These are phyloP conservation scores for Drosophila subquinaria DNA, from an alignment of 2,888 invertebrate genomes.

Conservation along the genomic window DNA sequence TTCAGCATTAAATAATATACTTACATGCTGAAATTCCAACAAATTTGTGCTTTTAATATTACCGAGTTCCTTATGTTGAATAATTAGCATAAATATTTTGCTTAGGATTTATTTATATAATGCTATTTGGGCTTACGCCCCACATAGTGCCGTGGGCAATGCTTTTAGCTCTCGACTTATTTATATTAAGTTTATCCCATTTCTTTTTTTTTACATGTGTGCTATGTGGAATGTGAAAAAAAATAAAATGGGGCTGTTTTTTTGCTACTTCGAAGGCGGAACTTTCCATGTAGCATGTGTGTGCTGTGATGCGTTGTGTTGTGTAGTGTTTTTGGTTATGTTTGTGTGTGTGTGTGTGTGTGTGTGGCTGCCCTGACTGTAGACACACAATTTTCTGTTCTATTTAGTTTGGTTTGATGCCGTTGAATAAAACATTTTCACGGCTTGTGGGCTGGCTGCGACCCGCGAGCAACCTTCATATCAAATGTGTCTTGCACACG, in stretches of 20 bases:
- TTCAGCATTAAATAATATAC: constrained; percentile 28
- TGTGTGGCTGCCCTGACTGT: constrained; percentile 39
- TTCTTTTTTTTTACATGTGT: constrained; percentile 23
- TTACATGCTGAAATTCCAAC: not conserved
- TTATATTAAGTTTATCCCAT: constrained; percentile 46
- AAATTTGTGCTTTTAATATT: constrained; percentile 10
- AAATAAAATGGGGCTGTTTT: constrained; percentile 43
- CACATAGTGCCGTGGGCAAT: constrained; percentile 26
- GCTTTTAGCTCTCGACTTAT: constrained; percentile 42
- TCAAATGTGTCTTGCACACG: constrained; percentile 71
- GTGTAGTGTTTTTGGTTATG: constrained; percentile 12
- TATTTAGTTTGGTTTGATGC: constrained; percentile 81
- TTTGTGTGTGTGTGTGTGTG: constrained; percentile 25
- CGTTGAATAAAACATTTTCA: constrained; percentile 83
- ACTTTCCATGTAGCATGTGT: constrained; percentile 36
- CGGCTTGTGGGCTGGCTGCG: constrained; percentile 72
- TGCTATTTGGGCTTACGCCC: constrained; percentile 39
- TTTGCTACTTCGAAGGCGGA: constrained; percentile 46
- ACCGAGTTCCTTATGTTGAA: constrained; percentile 19
- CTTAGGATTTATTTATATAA: constrained; percentile 51
- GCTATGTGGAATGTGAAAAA: constrained; percentile 29
- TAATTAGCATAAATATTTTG: constrained; percentile 67
- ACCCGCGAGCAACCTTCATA: constrained; percentile 78
- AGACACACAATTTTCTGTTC: constrained; percentile 77
- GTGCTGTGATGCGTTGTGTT: constrained; percentile 17